Base-by-base conservation (phyloP, 2,797 vertebrate genomes). In the Siniperca obscura region DNA sequence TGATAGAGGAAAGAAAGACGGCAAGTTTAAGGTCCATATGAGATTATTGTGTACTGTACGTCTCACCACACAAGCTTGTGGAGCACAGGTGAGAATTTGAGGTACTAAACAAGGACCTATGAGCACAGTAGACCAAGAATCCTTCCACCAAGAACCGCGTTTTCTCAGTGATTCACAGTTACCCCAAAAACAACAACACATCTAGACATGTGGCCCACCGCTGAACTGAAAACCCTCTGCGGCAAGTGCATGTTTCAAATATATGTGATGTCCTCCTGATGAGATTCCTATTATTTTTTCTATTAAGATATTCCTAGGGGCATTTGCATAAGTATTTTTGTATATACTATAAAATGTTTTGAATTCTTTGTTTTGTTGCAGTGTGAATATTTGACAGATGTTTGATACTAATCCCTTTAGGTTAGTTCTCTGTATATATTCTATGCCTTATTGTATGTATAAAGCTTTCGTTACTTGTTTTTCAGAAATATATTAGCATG, bases 401-500 rank as follows among this genome's bases (percentile, higher is more conserved):
- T 96, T 96, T 96, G 95, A 96, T 95, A 95, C 92, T 80, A 87
- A 88, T 78, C 87, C 75, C 86, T 93, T 94, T 93, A 91, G 90
- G 78, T 85, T 92, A 91, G 91, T 85, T 91, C 90, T 97, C 90
- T 97, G 96, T 97, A 97, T 93, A 97, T 98, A 96, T 94, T 96
- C 96, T 97, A 94, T 95, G 96, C 97, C 97, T 97, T 98, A 93
- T 83, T 87, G 66, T 87, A 95, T 95, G 93, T 96, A 95, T 94
- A 91, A 95, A 94, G 93, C 96, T 95, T 95, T 96, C 94, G 95
- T 95, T 92, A 83, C 85, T 91, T 90, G 90, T 60, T 94, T 96
- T 96, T 96, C 92, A 94, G 94, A 94, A 95, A 95, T 95, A 93
- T 94, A 90, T 89, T 93, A 90, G 97, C 98, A 98, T 98, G 98